Percentiles rank a stretch among this genome's conserved stretches.
Evolutionary conservation across 92 coral and sea anemone species (phyloP).

Genomic region (Diadumene lineata): DNA sequence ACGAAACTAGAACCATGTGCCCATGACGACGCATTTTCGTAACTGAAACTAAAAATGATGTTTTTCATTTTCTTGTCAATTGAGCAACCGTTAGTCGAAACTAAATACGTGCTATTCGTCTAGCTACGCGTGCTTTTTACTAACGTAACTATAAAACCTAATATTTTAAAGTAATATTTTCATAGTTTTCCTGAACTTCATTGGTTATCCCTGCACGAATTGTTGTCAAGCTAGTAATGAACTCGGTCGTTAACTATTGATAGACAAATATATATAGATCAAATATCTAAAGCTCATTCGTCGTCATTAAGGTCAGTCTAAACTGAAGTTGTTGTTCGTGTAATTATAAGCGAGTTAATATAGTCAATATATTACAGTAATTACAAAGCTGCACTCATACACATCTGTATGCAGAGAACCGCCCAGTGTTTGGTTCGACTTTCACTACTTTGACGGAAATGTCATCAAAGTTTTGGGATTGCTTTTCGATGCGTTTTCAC

Average conservation of each 20-base stretch:
- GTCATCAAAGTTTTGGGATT: neutral
- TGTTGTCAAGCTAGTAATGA: too few species aligned
- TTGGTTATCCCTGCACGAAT: too few species aligned
- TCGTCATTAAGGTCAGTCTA: neutral
- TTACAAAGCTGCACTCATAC: neutral
- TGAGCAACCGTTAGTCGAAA: neutral
- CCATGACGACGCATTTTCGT: neutral
- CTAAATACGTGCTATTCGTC: neutral
- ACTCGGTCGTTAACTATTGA: too few species aligned
- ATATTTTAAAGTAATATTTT: too few species aligned
- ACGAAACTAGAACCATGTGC: neutral
- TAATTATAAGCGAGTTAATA: neutral
- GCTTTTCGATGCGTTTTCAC: slow-evolving; percentile 2
- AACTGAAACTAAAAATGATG: neutral
- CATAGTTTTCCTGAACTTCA: too few species aligned
- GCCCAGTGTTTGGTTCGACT: neutral
- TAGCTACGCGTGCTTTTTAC: neutral
- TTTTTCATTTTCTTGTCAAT: too few species aligned
- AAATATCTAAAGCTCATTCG: neutral
- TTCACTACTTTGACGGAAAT: neutral
- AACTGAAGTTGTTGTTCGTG: neutral
- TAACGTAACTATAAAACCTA: neutral
- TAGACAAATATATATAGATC: too few species aligned
- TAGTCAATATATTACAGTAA: too few species aligned
- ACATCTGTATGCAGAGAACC: slow-evolving; percentile 3